phyloP scores from a whole-genome alignment of 2,888 invertebrate species.

The Euproctis similis region DNA sequence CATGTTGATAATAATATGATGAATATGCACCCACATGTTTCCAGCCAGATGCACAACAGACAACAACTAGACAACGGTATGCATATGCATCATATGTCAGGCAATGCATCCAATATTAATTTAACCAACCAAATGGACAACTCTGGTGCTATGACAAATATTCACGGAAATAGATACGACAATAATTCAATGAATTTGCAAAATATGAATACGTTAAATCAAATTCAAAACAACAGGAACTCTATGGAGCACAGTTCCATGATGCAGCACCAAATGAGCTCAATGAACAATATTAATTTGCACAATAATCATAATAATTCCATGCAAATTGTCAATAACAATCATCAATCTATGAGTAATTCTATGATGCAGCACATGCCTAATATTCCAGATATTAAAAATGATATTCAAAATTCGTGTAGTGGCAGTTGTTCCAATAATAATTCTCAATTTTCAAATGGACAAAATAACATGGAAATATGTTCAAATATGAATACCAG shows the following conservation, averaged over 20 bases:
- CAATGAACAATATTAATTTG: slow-evolving; percentile 61
- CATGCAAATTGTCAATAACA: slow-evolving; percentile 58
- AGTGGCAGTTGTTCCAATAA: slow-evolving; percentile 62
- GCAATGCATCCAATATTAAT: slow-evolving; percentile 47
- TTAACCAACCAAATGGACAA: slow-evolving; percentile 57
- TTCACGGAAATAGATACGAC: slow-evolving; percentile 61
- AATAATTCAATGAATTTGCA: slow-evolving; percentile 56
- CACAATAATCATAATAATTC: slow-evolving; percentile 52
- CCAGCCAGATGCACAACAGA: slow-evolving; percentile 64
- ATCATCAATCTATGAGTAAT: slow-evolving; percentile 55
- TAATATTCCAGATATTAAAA: slow-evolving; percentile 68
- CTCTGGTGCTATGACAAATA: slow-evolving; percentile 44
- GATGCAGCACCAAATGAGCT: slow-evolving; percentile 64
- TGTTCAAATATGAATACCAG: slow-evolving; percentile 54
- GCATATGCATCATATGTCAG: slow-evolving; percentile 66
- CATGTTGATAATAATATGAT: slow-evolving; percentile 60
- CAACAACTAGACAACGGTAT: slow-evolving; percentile 59
- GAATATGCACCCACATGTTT: slow-evolving; percentile 61
- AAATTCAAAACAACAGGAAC: slow-evolving; percentile 58
- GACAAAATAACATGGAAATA: slow-evolving; percentile 56
- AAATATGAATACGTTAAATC: slow-evolving; percentile 58
- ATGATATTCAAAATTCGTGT: slow-evolving; percentile 64
- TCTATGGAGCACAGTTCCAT: slow-evolving; percentile 60
- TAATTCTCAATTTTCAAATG: slow-evolving; percentile 49
- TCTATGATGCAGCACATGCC: slow-evolving; percentile 65